Evolutionary conservation across 2,797 vertebrate species (phyloP), one percentile per base, ranked within the genome.

Genomic region (Sebastes hubbsi): DNA sequence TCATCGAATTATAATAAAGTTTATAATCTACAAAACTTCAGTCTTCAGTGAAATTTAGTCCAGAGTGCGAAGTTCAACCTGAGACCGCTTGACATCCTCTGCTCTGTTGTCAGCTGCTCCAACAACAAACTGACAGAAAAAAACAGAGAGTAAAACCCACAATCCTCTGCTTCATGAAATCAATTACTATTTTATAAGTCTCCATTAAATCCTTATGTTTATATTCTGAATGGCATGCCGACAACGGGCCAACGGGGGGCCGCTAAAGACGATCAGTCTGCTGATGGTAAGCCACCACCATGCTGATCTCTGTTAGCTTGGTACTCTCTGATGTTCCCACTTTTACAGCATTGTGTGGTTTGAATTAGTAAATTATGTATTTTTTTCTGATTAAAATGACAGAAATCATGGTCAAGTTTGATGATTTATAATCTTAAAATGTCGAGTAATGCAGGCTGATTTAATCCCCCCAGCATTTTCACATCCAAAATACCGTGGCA

Each of bases 331-430:
- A 46, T 46, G 42, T 46, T 46, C 16, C 42, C 24, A 58, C 24
- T 16, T 27, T 58, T 25, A 27, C 24, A 58, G 14, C 24, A 27
- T 2, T 27, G 24, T 58, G 42, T 46, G 55, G 25, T 58, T 27
- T 16, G 55, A 8, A 27, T 58, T 58, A 58, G 0, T 16, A 16
- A 27, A 27, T 27, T 2, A 8, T 58, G 24, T 16, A 27, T 58
- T 58, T 27, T 0, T 13, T 27, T 56, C 12, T 25, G 55, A 56
- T 56, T 56, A 56, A 24, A 25, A 25, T 4, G 3, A 56, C 55
- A 25, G 12, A 56, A 56, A 16, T 58, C 55, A 6, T 0, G 0
- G 6, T 25, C 12, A 14, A 25, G 24, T 25, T 2, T 25, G 1
- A 55, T 56, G 2, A 56, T 56, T 25, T 14, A 14, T 56, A 25